These are phyloP conservation scores for Salvator merianae DNA, from an alignment of 2,113 vertebrate genomes.

Conservation along the genomic window DNA sequence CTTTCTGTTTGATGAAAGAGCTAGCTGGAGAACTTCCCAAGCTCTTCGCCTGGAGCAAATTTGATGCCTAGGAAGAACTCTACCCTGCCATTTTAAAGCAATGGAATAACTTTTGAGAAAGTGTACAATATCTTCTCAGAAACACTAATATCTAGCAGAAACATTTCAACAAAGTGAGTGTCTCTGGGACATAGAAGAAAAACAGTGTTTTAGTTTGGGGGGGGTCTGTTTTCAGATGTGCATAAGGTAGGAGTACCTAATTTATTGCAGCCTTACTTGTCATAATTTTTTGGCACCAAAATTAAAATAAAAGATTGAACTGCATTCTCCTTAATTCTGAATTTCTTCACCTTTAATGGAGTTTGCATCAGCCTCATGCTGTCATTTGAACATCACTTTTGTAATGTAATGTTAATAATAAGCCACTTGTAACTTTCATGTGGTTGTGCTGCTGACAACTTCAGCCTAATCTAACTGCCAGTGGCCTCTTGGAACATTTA, in stretches of 20 bases:
- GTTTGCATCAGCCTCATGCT: conserved; percentile 46
- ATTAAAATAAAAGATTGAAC: conserved; percentile 22
- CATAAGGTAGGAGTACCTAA: neutral
- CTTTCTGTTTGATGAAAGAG: neutral
- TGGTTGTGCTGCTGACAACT: conserved; percentile 76
- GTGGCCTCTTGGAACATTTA: conserved; percentile 77
- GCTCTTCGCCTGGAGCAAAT: neutral
- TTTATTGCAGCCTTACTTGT: conserved; percentile 6
- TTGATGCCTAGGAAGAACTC: neutral
- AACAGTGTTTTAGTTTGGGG: neutral
- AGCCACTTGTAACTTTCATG: conserved; percentile 78
- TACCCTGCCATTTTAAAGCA: neutral
- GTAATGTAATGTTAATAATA: conserved; percentile 65
- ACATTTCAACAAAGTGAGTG: neutral
- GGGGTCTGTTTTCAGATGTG: neutral
- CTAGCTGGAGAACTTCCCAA: neutral
- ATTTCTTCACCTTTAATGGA: conserved; percentile 45
- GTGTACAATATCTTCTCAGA: neutral
- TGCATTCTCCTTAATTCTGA: conserved; percentile 51
- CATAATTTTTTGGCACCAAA: conserved; percentile 15
- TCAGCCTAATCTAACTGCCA: conserved; percentile 74
- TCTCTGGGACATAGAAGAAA: too few species aligned
- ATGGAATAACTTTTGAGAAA: neutral
- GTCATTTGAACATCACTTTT: conserved; percentile 39
- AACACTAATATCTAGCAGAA: neutral